phyloP scores from a whole-genome alignment of 2,797 vertebrate genomes.

The Hydrolagus colliei region DNA sequence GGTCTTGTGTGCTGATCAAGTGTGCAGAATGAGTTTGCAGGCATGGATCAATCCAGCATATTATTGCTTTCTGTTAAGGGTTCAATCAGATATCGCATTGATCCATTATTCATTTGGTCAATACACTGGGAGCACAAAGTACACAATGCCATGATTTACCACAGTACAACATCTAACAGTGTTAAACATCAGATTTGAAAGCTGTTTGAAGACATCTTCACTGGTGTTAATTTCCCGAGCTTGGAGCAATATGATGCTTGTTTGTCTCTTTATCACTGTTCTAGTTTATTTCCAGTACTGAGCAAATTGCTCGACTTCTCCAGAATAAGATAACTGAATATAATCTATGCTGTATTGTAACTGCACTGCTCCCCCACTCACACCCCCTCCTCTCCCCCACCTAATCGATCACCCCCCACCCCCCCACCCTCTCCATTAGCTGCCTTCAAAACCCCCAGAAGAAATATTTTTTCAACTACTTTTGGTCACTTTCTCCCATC shows the following conservation, averaged over 20 bases:
- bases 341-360: no score
- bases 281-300: background rate
- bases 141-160: background rate
- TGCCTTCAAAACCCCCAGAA: background rate
- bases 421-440: background rate
- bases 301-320: background rate
- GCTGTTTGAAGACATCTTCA: background rate
- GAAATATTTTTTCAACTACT: no score
- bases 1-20: background rate
- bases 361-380: no score
- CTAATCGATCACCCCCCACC: no score
- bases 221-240: background rate
- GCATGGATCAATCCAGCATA: background rate
- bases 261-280: no score
- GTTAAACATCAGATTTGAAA: background rate
- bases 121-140: background rate
- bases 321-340: background rate
- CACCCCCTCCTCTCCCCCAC: no score
- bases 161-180: background rate
- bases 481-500: no score
- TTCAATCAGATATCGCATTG: background rate
- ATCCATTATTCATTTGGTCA: background rate
- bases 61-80: background rate
- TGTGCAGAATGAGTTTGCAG: background rate
- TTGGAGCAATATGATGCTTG: no score